phyloP scores from a whole-genome alignment of 2,888 invertebrate species.

The Sisyra terminalis region DNA sequence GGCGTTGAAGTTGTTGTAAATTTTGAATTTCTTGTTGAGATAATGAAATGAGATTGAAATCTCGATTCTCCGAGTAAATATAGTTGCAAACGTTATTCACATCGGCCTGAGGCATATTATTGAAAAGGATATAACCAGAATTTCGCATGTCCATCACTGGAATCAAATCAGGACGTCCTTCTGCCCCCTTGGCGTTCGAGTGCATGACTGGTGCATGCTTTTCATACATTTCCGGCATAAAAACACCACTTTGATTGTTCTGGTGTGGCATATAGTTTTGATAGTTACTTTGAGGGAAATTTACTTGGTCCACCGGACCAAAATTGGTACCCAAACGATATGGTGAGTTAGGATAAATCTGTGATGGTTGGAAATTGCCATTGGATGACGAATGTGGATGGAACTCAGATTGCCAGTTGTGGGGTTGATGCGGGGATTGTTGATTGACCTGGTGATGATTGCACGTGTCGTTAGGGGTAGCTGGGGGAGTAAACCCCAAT shows the following conservation, averaged over 20 bases:
- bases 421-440: not conserved
- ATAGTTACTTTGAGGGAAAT: not conserved
- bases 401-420: not conserved
- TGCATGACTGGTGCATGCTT: constrained; percentile 7
- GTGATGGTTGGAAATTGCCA: not conserved
- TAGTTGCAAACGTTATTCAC: constrained; percentile 8
- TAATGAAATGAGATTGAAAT: constrained; percentile 1
- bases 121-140: constrained; percentile 9
- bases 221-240: constrained; percentile 7
- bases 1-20: constrained; percentile 1
- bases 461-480: constrained; percentile 16
- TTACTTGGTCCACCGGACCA: not conserved
- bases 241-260: constrained; percentile 9
- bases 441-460: constrained; percentile 1
- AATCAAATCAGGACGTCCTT: constrained; percentile 1
- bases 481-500: constrained; percentile 29
- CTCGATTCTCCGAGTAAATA: constrained; percentile 10
- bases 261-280: not conserved
- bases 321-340: not conserved
- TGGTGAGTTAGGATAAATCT: not conserved
- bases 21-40: constrained; percentile 6
- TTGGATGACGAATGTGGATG: not conserved
- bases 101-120: constrained; percentile 7
- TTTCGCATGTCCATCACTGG: constrained; percentile 5
- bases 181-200: constrained; percentile 2